These are phyloP conservation scores for Brachionus angularis DNA, from an alignment of 1,140 invertebrate species.

Conservation along the genomic window DNA sequence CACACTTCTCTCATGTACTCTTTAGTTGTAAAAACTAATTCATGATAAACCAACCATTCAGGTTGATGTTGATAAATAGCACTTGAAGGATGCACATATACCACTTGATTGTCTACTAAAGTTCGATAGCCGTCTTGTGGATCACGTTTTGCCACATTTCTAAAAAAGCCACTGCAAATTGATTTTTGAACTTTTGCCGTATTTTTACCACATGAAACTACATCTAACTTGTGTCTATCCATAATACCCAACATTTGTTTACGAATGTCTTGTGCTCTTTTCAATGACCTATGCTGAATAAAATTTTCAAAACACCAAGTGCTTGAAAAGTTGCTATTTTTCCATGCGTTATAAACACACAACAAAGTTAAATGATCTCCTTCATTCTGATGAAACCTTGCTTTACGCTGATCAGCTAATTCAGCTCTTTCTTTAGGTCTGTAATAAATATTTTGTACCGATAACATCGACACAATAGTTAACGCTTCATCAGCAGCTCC, in stretches of 20 bases:
- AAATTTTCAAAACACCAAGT: conserved; percentile 99
- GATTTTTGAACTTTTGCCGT: conserved; percentile 93
- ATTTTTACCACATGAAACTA: conserved; percentile 91
- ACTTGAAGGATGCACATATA: conserved; percentile 97
- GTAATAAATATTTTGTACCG: conserved; percentile 98
- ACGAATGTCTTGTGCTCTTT: conserved; percentile 92
- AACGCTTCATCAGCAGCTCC: conserved; percentile 96
- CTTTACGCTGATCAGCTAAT: conserved; percentile 92
- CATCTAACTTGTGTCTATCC: conserved; percentile 96
- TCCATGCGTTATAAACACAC: conserved; percentile 99
- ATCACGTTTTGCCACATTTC: conserved; percentile 98
- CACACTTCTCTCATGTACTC: conserved; percentile 99
- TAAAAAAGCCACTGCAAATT: conserved; percentile 96
- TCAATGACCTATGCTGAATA: conserved; percentile 90
- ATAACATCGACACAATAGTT: conserved; percentile 97
- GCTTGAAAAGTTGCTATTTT: conserved; percentile 96
- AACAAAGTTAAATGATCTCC: conserved; percentile 94
- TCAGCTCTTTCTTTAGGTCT: conserved; percentile 86
- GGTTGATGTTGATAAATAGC: conserved; percentile 95
- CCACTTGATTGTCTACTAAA: conserved; percentile 92
- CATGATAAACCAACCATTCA: conserved; percentile 92
- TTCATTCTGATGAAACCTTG: conserved; percentile 96
- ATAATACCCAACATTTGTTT: conserved; percentile 96
- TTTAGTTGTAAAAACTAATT: conserved; percentile 96
- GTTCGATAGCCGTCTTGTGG: conserved; percentile 98